Percentiles rank a stretch among this genome's conserved stretches.
These are phyloP conservation scores for Apodemus agrarius DNA, from an alignment of 2,797 vertebrate species.

Conservation along the genomic window DNA sequence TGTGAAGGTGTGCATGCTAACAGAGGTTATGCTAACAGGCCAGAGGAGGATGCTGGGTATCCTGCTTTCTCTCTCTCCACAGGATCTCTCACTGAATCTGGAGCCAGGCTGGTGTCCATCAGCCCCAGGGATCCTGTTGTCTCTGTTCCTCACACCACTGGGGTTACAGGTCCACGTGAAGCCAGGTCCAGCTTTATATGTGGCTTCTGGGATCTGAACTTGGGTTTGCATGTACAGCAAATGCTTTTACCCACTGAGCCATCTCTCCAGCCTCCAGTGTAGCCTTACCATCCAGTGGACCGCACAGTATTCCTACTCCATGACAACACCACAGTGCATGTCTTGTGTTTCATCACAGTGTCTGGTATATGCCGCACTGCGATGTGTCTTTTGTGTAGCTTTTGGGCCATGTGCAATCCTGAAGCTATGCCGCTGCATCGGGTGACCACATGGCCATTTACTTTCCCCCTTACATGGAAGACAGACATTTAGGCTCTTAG, in stretches of 20 bases:
- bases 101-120: neutral
- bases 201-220: neutral
- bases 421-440: neutral
- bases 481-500: neutral
- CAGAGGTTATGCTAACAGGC: neutral
- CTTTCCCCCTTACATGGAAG: neutral
- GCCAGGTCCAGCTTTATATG: neutral
- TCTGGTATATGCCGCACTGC: too few species aligned
- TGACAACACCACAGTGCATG: neutral
- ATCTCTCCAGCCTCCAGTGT: neutral
- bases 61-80: neutral
- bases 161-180: neutral
- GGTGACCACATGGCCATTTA: neutral
- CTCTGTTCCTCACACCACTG: neutral
- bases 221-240: neutral
- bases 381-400: neutral
- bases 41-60: neutral
- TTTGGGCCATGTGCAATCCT: neutral
- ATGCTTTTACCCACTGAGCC: neutral
- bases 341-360: accelerated
- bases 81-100: neutral
- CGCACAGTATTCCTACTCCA: neutral
- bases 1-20: too few species aligned
- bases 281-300: neutral
- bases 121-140: neutral